Evolutionary conservation across 2,888 invertebrate species (phyloP).

Genomic region (Rhingia campestris): DNA sequence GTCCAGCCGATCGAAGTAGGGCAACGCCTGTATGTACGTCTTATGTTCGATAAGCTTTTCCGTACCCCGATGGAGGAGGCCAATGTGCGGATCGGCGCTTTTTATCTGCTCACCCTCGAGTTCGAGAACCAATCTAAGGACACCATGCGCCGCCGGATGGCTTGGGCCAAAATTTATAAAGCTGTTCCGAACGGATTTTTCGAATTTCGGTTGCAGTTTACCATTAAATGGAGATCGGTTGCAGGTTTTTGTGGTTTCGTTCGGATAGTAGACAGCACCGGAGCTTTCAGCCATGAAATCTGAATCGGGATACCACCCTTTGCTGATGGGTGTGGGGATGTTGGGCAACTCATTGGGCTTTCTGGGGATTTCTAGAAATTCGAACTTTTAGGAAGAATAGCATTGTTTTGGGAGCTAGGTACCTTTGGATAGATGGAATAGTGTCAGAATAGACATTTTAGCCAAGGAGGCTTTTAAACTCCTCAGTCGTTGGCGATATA

Average conservation of each 20-base stretch:
- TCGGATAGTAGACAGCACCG: slow-evolving; percentile 85
- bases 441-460: slow-evolving; percentile 23
- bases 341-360: not conserved
- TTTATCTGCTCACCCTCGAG: slow-evolving; percentile 92
- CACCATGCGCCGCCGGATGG: slow-evolving; percentile 96
- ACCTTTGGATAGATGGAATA: slow-evolving; percentile 49
- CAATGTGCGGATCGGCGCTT: slow-evolving; percentile 92
- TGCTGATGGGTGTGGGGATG: not conserved
- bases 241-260: slow-evolving; percentile 80
- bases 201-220: slow-evolving; percentile 82
- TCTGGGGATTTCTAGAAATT: not conserved
- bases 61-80: slow-evolving; percentile 93
- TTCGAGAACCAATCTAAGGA: slow-evolving; percentile 90
- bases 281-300: slow-evolving; percentile 85
- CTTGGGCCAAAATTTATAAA: slow-evolving; percentile 93
- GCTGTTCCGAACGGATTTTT: slow-evolving; percentile 86
- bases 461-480: slow-evolving; percentile 28
- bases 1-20: slow-evolving; percentile 94
- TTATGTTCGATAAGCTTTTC: slow-evolving; percentile 96
- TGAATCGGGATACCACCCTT: slow-evolving; percentile 87
- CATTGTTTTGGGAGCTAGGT: not conserved
- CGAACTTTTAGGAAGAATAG: no score
- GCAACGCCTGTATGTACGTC: slow-evolving; percentile 92
- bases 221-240: slow-evolving; percentile 80
- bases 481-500: slow-evolving; percentile 2